Percentiles rank a stretch among this genome's conserved stretches.
Evolutionary conservation across 1,140 invertebrate genomes (phyloP).

Genomic region (Hylaeus anthracinus): DNA sequence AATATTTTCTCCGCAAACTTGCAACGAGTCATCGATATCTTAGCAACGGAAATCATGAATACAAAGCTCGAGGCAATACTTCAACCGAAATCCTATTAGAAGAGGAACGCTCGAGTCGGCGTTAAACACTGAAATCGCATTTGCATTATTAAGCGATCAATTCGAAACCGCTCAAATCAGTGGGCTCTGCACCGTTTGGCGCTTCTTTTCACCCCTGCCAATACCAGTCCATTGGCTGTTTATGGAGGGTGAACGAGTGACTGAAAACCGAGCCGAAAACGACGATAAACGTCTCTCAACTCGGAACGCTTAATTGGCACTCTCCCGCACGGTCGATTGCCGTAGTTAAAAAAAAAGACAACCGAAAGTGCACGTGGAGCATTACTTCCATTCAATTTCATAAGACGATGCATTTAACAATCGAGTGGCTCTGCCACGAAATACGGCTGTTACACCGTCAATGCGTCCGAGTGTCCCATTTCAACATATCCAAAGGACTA

Average conservation of each 20-base stretch:
- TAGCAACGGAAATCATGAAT: neutral
- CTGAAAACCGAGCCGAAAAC: neutral
- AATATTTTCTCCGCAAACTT: too few relatives aligned
- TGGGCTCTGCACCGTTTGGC: neutral
- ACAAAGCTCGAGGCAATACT: neutral
- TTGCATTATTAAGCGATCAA: slow-evolving; percentile 44
- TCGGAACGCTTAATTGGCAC: slow-evolving; percentile 30
- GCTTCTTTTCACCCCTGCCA: slow-evolving; percentile 14
- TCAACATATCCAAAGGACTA: neutral
- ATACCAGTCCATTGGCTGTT: slow-evolving; percentile 37
- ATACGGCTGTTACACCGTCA: neutral
- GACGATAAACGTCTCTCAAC: slow-evolving; percentile 21
- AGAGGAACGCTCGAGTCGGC: neutral
- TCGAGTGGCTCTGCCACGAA: neutral
- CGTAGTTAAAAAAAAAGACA: slow-evolving; percentile 8
- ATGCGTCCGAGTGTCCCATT: neutral
- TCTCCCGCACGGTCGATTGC: neutral
- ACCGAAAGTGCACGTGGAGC: neutral
- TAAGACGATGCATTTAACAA: slow-evolving; percentile 14
- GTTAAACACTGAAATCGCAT: slow-evolving; percentile 29
- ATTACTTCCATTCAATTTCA: slow-evolving; percentile 24
- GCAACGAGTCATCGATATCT: neutral
- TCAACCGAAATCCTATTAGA: slow-evolving; percentile 21
- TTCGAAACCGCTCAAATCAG: slow-evolving; percentile 5
- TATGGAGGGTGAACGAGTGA: slow-evolving; percentile 31